Conservation (phyloP, 1,140 invertebrate species). For the Nasonia vitripennis region DNA sequence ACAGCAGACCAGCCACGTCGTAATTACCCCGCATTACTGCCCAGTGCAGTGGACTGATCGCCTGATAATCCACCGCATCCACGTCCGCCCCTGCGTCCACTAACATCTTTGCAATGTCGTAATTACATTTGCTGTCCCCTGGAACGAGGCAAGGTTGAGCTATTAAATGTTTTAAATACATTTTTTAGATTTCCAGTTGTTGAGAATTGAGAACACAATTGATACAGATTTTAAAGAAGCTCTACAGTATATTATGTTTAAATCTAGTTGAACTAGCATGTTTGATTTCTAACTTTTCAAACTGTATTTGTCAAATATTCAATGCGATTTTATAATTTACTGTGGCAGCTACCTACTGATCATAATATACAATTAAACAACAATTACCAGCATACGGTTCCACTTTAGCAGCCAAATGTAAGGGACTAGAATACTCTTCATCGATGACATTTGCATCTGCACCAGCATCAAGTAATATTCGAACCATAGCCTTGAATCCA, state of each 20-base stretch:
- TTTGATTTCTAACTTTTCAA: background rate
- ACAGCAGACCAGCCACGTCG: background rate
- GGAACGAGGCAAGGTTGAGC: background rate
- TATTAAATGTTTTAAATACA: background rate
- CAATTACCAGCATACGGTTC: background rate
- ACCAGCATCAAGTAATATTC: slow-evolving; percentile 37
- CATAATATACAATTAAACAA: background rate
- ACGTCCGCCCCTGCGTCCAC: slow-evolving; percentile 14
- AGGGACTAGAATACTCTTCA: slow-evolving; percentile 27
- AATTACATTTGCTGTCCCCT: background rate
- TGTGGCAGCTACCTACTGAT: background rate
- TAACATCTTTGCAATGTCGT: slow-evolving; percentile 17
- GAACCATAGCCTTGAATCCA: slow-evolving; percentile 22
- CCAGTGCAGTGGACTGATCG: slow-evolving; percentile 23
- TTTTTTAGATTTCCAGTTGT: background rate
- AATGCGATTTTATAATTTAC: background rate
- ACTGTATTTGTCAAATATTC: background rate
- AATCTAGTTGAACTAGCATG: background rate
- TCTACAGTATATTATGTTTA: background rate
- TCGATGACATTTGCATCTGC: slow-evolving; percentile 24
- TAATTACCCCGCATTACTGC: slow-evolving; percentile 30
- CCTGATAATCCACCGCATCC: slow-evolving; percentile 21
- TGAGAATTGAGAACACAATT: no score
- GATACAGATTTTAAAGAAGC: background rate
- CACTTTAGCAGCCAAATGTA: slow-evolving; percentile 32